Percentiles rank a stretch among this genome's conserved stretches.
These are phyloP conservation scores for Drosophila ohnishii DNA, from an alignment of 1,140 invertebrate species.

Conservation along the genomic window DNA sequence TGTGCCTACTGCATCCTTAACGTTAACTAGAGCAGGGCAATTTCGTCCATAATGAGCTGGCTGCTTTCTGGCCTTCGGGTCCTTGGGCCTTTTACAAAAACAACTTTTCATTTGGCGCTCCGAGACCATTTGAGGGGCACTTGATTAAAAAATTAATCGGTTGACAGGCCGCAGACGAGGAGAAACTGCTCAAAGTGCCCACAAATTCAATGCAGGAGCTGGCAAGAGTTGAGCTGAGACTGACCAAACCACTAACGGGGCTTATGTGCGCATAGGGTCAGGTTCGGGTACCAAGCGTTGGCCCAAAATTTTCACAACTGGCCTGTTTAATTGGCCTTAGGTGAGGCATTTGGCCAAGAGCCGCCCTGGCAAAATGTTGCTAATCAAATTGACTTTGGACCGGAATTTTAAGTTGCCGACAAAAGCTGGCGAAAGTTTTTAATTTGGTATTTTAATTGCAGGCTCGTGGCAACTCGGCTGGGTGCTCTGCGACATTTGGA, in stretches of 20 bases:
- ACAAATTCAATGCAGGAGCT: conserved; percentile 34
- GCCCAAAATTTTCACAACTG: conserved; percentile 23
- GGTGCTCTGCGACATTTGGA: conserved; percentile 93
- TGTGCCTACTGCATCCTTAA: conserved; percentile 7
- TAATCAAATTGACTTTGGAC: conserved; percentile 61
- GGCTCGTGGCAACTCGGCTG: conserved; percentile 91
- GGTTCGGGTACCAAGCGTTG: conserved; percentile 13
- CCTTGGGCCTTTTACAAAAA: conserved; percentile 13
- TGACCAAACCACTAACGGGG: conserved; percentile 43
- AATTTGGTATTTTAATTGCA: conserved; percentile 73
- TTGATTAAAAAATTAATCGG: conserved; percentile 61
- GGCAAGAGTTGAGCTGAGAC: conserved; percentile 18
- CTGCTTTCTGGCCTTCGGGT: conserved; percentile 4
- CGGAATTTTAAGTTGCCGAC: conserved; percentile 47
- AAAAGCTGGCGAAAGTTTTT: conserved; percentile 42
- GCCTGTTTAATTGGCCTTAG: conserved; percentile 45
- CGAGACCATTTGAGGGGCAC: conserved; percentile 35
- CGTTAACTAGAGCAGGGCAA: conserved; percentile 5
- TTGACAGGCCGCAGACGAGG: conserved; percentile 37
- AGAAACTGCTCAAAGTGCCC: conserved; percentile 25
- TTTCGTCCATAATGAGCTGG: conserved; percentile 27
- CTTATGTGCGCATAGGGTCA: conserved; percentile 36
- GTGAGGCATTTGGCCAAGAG: conserved; percentile 40
- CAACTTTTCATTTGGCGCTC: conserved; percentile 37
- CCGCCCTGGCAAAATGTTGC: conserved; percentile 33